A percentile compares a stretch with the other conserved stretches of the same genome.
These are phyloP conservation scores for Anguilla anguilla DNA, from an alignment of 2,797 vertebrate genomes.

Conservation along the genomic window DNA sequence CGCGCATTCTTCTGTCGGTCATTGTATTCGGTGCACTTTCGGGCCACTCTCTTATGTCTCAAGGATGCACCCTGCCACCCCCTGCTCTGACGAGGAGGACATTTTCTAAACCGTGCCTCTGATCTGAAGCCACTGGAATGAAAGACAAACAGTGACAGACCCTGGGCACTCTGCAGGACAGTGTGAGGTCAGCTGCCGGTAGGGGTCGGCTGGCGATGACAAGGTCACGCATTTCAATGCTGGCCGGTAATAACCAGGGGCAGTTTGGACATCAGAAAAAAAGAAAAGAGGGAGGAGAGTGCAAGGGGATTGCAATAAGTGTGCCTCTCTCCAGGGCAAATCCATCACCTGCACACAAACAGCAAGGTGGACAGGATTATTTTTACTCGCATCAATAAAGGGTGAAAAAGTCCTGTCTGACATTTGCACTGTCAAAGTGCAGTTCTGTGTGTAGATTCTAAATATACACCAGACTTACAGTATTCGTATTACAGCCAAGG, in stretches of 20 bases:
- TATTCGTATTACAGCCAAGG: slow-evolving; percentile 30
- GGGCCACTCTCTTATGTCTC: neutral
- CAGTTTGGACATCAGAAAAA: slow-evolving; percentile 14
- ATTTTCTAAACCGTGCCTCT: slow-evolving; percentile 19
- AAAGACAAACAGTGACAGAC: slow-evolving; percentile 58
- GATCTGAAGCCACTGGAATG: slow-evolving; percentile 51
- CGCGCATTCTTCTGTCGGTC: neutral
- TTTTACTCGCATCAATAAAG: slow-evolving; percentile 54
- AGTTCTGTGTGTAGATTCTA: slow-evolving; percentile 18
- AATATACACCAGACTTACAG: slow-evolving; percentile 24
- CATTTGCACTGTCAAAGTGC: slow-evolving; percentile 19
- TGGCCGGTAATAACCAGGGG: slow-evolving; percentile 54
- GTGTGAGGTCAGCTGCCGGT: slow-evolving; percentile 55
- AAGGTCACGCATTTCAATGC: slow-evolving; percentile 57
- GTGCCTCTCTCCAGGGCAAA: slow-evolving; percentile 45
- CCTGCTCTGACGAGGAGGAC: neutral
- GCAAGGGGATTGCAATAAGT: slow-evolving; percentile 13
- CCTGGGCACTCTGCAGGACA: slow-evolving; percentile 41
- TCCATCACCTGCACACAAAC: slow-evolving; percentile 54
- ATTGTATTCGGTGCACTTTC: neutral
- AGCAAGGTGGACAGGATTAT: slow-evolving; percentile 56
- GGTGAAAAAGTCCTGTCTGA: slow-evolving; percentile 36
- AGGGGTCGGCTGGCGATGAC: slow-evolving; percentile 48
- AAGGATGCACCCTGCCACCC: neutral
- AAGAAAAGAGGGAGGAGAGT: slow-evolving; percentile 35